Evolutionary conservation across 2,797 vertebrate genomes (phyloP), one percentile per base, ranked within the genome.

Genomic region (Poeciliopsis gracilis): DNA sequence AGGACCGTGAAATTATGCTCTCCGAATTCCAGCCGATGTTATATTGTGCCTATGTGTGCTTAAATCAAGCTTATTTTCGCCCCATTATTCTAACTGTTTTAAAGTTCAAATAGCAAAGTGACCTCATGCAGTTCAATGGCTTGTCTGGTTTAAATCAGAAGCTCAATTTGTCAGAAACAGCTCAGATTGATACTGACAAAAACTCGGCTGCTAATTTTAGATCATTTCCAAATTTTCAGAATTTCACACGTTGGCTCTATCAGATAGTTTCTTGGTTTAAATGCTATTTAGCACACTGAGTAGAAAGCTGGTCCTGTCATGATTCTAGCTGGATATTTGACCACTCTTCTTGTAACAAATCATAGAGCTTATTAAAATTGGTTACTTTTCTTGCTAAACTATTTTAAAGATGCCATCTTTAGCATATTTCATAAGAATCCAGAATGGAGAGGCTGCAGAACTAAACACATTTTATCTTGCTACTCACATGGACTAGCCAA

Each of bases 1-100:
- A 79, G 80, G 77, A 88, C 78, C 87, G 82, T 94, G 93, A 95
- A 94, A 94, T 94, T 92, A 91, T 86, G 80, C 86, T 91, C 87
- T 91, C 67, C 78, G 82, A 89, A 90, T 82, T 87, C 86, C 85
- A 20, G 73, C 89, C 80, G 84, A 77, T 84, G 89, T 86, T 85
- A 47, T 87, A 89, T 88, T 79, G 72, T 84, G 38, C 84, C 84
- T 85, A 77, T 76, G 75, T 75, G 77, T 83, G 82, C 90, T 87
- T 84, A 82, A 89, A 86, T 91, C 78, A n/a, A 4, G 28, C 77
- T 86, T 89, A 57, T 86, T 87, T 81, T 74, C 28, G 11, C 25
- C 45, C 75, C 76, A 87, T 92, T 89, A 85, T 88, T 86, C 88
- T 80, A 51, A 72, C 75, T 77, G 75, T 88, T 88, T 71, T 79